These are phyloP conservation scores for Paracentrotus lividus DNA, from an alignment of 53 echinoderm and acorn worm genomes.

Conservation along the genomic window DNA sequence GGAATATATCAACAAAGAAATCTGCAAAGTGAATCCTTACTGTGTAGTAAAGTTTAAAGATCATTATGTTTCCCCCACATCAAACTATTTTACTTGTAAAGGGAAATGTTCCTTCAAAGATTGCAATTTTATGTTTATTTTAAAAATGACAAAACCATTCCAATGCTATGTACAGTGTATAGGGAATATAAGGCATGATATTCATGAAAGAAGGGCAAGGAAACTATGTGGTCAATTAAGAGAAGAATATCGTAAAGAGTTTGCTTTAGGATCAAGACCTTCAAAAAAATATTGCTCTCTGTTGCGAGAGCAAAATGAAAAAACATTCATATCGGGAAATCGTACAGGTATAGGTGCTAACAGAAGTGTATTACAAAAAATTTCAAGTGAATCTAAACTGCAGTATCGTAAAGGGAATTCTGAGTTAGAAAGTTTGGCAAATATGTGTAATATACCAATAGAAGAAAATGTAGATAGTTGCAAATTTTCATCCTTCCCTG, in stretches of 20 bases:
- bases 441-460: neutral
- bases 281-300: neutral
- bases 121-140: neutral
- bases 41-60: conserved; percentile 22
- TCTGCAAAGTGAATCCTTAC: neutral
- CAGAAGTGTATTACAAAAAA: neutral
- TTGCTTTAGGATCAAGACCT: neutral
- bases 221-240: neutral
- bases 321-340: conserved; percentile 8
- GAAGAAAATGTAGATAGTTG: neutral
- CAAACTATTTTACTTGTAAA: neutral
- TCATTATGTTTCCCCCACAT: neutral
- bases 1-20: neutral
- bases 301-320: neutral
- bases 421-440: conserved; percentile 27
- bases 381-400: neutral
- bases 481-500: neutral
- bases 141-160: neutral
- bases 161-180: neutral
- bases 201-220: neutral
- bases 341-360: conserved; percentile 4
- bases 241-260: neutral
- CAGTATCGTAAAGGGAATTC: neutral
- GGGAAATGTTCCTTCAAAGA: neutral
- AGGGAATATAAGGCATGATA: neutral